Base-by-base conservation (phyloP, 2,797 vertebrate species). In the Pterois miles region DNA sequence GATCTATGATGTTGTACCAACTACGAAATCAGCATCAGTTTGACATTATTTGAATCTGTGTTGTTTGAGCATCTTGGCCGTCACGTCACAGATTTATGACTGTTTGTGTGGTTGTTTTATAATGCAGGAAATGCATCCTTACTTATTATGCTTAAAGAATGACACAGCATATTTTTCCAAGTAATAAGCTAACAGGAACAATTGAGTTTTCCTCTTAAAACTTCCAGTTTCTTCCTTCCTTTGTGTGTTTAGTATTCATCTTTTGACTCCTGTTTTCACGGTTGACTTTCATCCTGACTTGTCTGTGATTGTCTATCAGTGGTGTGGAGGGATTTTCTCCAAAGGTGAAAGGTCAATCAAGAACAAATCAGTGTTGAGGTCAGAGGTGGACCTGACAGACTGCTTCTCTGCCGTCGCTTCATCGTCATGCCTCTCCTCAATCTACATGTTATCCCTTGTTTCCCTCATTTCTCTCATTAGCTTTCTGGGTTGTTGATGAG, bases 331-430 rank as follows among this genome's bases (percentile, higher is more conserved):
- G 71, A 66, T 83, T 86, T 85, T 76, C 65, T 64, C 27, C 34
- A 58, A 59, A 88, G 78, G 78, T 85, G 40, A 91, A 82, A 87
- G 83, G 81, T 89, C 83, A 85, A 65, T 72, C 31, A 66, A 79
- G 81, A 82, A 87, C 84, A 87, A 88, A 91, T 91, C 67, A 23
- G 70, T 38, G 56, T 48, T 54, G 76, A 69, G 86, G 83, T 91
- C 84, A 84, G 71, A 85, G 86, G 48, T 89, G 56, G 60, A 63
- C n/a, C 50, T 38, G 40, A 36, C 43, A n/a, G 74, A 57, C 65
- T 75, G 76, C 72, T 68, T 65, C 60, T 74, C 56, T 82, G 71
- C 70, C 74, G 11, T 59, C 5, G 12, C 74, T 75, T 82, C 78
- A 66, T 85, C 82, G 40, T 70, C 64, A 8, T 4, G n/a, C 71